phyloP scores from a whole-genome alignment of 2,113 vertebrate genomes.

The Paramormyrops kingsleyae region DNA sequence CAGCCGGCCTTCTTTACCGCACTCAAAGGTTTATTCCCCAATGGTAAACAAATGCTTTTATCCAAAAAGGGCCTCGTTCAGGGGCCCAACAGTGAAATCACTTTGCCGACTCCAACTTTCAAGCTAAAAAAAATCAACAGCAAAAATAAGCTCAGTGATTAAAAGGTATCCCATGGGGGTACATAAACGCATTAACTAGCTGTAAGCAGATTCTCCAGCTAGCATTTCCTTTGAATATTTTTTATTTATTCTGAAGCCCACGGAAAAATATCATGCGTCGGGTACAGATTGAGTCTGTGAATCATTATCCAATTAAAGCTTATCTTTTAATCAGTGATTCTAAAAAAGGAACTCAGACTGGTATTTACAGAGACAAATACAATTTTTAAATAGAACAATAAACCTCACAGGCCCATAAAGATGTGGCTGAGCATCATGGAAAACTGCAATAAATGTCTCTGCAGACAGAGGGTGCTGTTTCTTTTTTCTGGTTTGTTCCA shows the following conservation, averaged over 20 bases:
- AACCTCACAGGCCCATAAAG: background rate
- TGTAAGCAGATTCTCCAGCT: background rate
- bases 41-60: background rate
- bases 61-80: background rate
- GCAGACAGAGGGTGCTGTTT: background rate
- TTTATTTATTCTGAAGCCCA: background rate
- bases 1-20: background rate
- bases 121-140: background rate
- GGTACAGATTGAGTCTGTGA: background rate
- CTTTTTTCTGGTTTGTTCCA: background rate
- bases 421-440: background rate
- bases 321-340: background rate
- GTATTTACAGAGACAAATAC: background rate
- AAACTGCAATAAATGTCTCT: background rate
- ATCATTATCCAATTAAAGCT: background rate
- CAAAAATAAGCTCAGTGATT: background rate
- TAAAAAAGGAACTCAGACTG: background rate
- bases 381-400: background rate
- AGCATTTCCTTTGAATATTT: background rate
- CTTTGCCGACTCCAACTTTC: background rate
- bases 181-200: background rate
- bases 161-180: background rate
- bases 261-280: background rate
- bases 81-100: background rate
- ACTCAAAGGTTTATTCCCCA: background rate